These are phyloP conservation scores for Oxyura jamaicensis DNA, from an alignment of 2,113 vertebrate species.

Conservation along the genomic window DNA sequence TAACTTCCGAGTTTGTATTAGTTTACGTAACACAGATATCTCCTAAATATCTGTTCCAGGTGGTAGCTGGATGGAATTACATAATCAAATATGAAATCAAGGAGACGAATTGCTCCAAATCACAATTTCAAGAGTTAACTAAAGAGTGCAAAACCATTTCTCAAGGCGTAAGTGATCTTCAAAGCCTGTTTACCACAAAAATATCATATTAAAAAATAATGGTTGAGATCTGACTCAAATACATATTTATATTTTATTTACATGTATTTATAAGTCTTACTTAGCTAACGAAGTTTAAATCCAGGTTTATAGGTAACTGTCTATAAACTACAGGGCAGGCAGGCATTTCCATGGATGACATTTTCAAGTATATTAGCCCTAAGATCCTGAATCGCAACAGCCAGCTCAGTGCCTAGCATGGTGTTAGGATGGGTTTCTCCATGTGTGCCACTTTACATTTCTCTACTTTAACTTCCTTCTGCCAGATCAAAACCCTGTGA, in stretches of 20 bases:
- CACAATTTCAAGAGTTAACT: conserved; percentile 75
- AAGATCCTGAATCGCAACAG: not conserved
- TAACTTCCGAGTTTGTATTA: not conserved
- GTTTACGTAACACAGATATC: not conserved
- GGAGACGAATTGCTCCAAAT: conserved; percentile 88
- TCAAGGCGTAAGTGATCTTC: conserved; percentile 74
- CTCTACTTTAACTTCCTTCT: not conserved
- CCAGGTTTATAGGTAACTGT: not conserved
- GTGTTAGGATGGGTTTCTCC: not conserved
- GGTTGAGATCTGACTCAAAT: not conserved
- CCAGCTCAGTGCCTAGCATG: not conserved
- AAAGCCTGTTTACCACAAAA: not conserved
- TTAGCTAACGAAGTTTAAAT: conserved; percentile 5
- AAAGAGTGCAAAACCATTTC: conserved; percentile 73
- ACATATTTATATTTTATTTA: not conserved
- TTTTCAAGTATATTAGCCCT: not conserved
- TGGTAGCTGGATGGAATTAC: conserved; percentile 84
- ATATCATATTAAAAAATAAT: not conserved
- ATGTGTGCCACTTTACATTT: not conserved
- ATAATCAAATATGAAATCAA: conserved; percentile 78
- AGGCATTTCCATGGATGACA: not conserved
- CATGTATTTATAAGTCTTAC: not conserved
- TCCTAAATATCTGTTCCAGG: conserved; percentile 75
- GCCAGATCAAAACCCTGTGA: not conserved
- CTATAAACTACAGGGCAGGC: not conserved